Evolutionary conservation across 2,888 invertebrate species (phyloP).

Genomic region (Drosophila nr. perissopoda): DNA sequence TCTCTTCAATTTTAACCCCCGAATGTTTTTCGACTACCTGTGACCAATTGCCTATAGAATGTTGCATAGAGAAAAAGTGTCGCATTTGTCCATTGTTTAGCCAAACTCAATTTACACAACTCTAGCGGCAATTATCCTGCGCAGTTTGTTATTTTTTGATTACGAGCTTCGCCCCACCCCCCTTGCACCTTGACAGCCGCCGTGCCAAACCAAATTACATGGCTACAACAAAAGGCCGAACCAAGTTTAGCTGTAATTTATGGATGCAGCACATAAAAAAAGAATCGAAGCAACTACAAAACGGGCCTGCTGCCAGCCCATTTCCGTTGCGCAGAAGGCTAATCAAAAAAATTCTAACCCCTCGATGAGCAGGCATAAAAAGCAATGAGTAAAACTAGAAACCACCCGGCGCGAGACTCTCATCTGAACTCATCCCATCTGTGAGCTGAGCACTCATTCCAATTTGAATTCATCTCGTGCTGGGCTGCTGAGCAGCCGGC

Average conservation of each 20-base stretch:
- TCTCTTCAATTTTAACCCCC: slow-evolving; percentile 4
- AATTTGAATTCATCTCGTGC: slow-evolving; percentile 29
- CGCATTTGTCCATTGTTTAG: slow-evolving; percentile 56
- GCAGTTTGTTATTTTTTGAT: slow-evolving; percentile 78
- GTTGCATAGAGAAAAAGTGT: slow-evolving; percentile 20
- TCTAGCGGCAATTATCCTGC: slow-evolving; percentile 70
- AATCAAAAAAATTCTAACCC: slow-evolving; percentile 73
- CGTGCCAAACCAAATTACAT: slow-evolving; percentile 75
- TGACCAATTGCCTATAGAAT: slow-evolving; percentile 9
- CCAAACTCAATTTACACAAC: slow-evolving; percentile 72
- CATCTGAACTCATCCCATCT: slow-evolving; percentile 1
- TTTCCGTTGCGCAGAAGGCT: slow-evolving; percentile 81
- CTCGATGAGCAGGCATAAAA: slow-evolving; percentile 38
- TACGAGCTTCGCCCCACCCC: slow-evolving; percentile 35
- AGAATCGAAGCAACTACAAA: slow-evolving; percentile 43
- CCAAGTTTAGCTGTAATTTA: slow-evolving; percentile 72
- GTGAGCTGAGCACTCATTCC: slow-evolving; percentile 19
- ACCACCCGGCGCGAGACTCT: slow-evolving; percentile 67
- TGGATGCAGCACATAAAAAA: slow-evolving; percentile 48
- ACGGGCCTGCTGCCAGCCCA: slow-evolving; percentile 61
- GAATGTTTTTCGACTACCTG: slow-evolving; percentile 12
- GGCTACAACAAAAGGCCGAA: slow-evolving; percentile 64
- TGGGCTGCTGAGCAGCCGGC: slow-evolving; percentile 43
- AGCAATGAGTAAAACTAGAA: slow-evolving; percentile 28
- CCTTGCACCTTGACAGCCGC: slow-evolving; percentile 48